Conservation (phyloP, 2,113 vertebrate genomes). For the Nanorana parkeri region DNA sequence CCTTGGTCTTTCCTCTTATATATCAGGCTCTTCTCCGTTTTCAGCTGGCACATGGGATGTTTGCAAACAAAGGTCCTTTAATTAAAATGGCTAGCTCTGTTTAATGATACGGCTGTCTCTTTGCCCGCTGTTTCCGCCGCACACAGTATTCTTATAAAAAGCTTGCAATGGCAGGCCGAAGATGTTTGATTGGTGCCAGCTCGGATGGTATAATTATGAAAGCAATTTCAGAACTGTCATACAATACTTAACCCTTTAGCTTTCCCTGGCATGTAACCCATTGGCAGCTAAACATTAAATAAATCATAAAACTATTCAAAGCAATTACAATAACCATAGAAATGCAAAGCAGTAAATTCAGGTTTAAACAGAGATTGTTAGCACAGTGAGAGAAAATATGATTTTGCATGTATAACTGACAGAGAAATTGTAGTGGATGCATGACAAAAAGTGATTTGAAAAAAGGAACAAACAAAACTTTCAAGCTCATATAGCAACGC, state of each 20-base stretch:
- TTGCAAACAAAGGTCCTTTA: conserved; percentile 47
- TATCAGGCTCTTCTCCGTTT: conserved; percentile 18
- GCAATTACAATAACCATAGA: not conserved
- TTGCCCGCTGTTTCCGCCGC: conserved; percentile 13
- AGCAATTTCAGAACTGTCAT: not conserved
- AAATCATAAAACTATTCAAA: not conserved
- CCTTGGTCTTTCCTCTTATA: conserved; percentile 4
- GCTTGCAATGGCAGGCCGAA: not conserved
- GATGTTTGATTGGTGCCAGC: conserved; percentile 18
- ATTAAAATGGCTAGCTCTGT: conserved; percentile 38
- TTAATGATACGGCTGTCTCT: conserved; percentile 36
- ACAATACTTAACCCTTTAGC: conserved; percentile 17
- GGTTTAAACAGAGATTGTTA: not conserved
- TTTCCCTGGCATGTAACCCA: not conserved
- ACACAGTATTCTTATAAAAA: conserved; percentile 23
- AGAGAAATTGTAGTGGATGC: too few species aligned
- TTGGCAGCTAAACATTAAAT: not conserved
- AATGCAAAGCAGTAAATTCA: not conserved
- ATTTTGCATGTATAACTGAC: too few species aligned
- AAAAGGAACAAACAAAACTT: too few species aligned
- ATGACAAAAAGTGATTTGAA: too few species aligned
- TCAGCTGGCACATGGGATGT: conserved; percentile 50
- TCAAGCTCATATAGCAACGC: too few species aligned
- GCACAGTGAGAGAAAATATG: too few species aligned
- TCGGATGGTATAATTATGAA: conserved; percentile 7